These are phyloP conservation scores for Mizuhopecten yessoensis DNA, from an alignment of 1,140 invertebrate genomes.

Conservation along the genomic window DNA sequence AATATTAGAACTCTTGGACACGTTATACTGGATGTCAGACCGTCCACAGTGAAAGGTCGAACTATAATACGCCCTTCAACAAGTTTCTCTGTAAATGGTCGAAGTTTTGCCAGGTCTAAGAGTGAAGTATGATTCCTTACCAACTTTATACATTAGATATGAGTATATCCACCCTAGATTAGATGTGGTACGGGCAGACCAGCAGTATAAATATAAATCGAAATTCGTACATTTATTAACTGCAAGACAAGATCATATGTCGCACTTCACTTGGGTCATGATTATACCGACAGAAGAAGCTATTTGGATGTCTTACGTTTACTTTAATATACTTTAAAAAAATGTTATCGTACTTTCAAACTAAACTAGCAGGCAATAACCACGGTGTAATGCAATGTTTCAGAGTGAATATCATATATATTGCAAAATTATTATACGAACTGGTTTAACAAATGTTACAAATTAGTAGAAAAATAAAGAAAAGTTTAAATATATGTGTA, in stretches of 20 bases:
- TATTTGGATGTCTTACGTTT: too few species aligned
- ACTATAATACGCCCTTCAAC: constrained; percentile 46
- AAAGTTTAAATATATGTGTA: too few species aligned
- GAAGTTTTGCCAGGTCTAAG: not conserved
- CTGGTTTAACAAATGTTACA: too few species aligned
- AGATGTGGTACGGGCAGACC: constrained; percentile 30
- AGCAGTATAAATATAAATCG: not conserved
- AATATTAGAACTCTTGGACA: constrained; percentile 55
- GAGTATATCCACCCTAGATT: not conserved
- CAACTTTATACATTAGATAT: not conserved
- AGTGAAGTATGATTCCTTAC: constrained; percentile 29
- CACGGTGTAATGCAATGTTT: too few species aligned
- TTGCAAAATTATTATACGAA: too few species aligned
- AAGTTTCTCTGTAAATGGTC: constrained; percentile 44
- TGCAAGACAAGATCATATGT: not conserved
- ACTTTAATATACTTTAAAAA: too few species aligned
- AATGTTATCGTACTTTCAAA: too few species aligned
- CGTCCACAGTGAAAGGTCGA: constrained; percentile 31
- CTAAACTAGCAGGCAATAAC: too few species aligned
- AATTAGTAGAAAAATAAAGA: too few species aligned
- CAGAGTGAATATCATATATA: too few species aligned
- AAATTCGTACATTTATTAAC: not conserved
- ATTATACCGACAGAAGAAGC: too few species aligned
- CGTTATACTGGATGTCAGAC: constrained; percentile 51
- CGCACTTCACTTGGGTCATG: not conserved